phyloP scores from a whole-genome alignment of 2,113 vertebrate genomes.

The Halichoeres trimaculatus region DNA sequence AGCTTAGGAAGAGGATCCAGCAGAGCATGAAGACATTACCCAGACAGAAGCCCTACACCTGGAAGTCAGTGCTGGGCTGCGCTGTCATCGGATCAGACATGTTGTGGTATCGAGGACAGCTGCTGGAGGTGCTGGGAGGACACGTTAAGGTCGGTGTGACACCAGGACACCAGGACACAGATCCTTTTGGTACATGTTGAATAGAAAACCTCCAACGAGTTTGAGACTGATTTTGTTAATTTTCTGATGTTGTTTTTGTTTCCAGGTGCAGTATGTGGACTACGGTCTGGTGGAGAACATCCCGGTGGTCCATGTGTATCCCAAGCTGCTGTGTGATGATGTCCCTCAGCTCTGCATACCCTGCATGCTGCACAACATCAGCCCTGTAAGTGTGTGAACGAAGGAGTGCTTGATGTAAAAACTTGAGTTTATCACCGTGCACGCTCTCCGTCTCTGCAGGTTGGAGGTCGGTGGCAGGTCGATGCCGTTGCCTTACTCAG shows the following conservation, averaged over 20 bases:
- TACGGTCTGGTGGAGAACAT: slow-evolving; percentile 89
- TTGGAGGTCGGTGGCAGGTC: slow-evolving; percentile 88
- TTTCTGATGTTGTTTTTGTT: slow-evolving; percentile 1
- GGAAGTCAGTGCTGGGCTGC: slow-evolving; percentile 89
- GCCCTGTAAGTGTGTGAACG: slow-evolving; percentile 81
- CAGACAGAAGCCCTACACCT: slow-evolving; percentile 87
- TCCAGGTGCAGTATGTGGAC: slow-evolving; percentile 89
- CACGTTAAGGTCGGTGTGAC: slow-evolving; percentile 83
- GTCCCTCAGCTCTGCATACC: slow-evolving; percentile 90
- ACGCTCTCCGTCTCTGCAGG: slow-evolving; percentile 71
- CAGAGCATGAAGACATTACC: slow-evolving; percentile 86
- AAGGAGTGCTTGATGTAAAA: background rate
- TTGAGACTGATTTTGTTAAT: no score
- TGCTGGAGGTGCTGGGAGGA: slow-evolving; percentile 83
- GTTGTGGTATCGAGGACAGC: slow-evolving; percentile 89
- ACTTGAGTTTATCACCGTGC: no score
- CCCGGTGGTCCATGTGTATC: slow-evolving; percentile 90
- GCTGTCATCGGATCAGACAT: slow-evolving; percentile 91
- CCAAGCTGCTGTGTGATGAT: slow-evolving; percentile 84
- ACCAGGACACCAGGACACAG: background rate
- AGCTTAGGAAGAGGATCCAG: slow-evolving; percentile 86
- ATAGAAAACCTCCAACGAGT: no score
- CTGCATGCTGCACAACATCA: slow-evolving; percentile 86
- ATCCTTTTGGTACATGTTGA: no score
- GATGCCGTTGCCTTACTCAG: slow-evolving; percentile 88